phyloP scores from a whole-genome alignment of 2,797 vertebrate species.

The Sciurus vulgaris region DNA sequence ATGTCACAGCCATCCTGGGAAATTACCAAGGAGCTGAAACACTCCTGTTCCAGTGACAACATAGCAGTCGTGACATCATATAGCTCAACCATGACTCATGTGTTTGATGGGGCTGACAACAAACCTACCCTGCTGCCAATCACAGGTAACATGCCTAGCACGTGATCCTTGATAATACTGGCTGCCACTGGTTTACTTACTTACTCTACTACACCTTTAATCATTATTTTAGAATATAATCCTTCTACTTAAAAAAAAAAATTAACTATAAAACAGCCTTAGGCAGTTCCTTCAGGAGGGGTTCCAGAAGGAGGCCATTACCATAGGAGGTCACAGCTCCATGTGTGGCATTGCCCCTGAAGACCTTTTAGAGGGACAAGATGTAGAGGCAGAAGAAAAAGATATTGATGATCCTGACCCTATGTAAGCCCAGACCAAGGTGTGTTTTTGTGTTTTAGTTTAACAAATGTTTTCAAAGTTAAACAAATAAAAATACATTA shows the following conservation, averaged over 20 bases:
- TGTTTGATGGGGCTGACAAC: background rate
- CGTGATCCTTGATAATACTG: background rate
- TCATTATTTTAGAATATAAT: background rate
- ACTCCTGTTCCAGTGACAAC: background rate
- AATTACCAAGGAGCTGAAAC: background rate
- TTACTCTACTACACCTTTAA: background rate
- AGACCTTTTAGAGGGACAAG: background rate
- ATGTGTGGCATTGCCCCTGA: too few species aligned
- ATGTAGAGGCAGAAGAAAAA: background rate
- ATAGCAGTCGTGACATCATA: background rate
- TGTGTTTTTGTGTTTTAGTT: background rate
- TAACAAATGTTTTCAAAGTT: background rate
- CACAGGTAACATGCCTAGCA: background rate
- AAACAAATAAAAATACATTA: background rate
- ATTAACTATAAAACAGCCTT: too few species aligned
- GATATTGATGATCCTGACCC: background rate
- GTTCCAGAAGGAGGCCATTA: background rate
- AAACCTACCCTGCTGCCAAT: background rate
- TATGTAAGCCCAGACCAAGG: background rate
- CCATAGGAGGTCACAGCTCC: background rate
- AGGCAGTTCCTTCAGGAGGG: background rate
- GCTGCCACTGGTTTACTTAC: background rate
- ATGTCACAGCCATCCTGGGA: background rate
- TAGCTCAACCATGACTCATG: background rate
- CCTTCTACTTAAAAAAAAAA: background rate